Evolutionary conservation across 2,888 invertebrate genomes (phyloP).

Genomic region (Saturnia pavonia): DNA sequence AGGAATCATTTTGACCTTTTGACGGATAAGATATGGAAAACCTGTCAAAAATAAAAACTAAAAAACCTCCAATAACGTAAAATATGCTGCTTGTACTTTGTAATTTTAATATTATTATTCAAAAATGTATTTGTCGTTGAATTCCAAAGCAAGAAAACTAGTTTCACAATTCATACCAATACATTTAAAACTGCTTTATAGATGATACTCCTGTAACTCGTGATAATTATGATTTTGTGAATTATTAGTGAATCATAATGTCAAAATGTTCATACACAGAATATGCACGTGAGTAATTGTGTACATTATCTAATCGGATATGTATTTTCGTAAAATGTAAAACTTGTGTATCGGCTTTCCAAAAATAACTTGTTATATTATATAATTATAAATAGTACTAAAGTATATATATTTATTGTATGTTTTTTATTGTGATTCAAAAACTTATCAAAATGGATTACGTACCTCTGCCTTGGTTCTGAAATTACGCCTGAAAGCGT

Average conservation of each 20-base stretch:
- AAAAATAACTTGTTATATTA: neutral
- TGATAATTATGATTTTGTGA: neutral
- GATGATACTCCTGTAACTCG: neutral
- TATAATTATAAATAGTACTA: neutral
- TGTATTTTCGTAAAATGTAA: neutral
- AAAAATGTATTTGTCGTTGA: too few species aligned
- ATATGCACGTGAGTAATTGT: neutral
- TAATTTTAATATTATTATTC: too few species aligned
- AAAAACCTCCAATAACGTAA: too few species aligned
- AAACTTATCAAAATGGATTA: neutral
- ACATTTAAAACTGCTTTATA: neutral
- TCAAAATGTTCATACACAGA: neutral
- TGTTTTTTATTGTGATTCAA: neutral
- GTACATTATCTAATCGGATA: neutral
- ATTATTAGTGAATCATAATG: neutral
- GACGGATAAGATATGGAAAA: too few species aligned
- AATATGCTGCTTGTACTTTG: too few species aligned
- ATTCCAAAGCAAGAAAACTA: too few species aligned
- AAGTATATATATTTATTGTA: neutral
- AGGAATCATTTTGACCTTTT: too few species aligned
- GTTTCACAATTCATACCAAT: neutral
- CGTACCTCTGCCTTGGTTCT: neutral
- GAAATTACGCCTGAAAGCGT: too few species aligned
- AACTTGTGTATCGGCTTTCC: neutral
- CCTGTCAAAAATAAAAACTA: too few species aligned